Percentiles rank a stretch among this genome's conserved stretches.
Conservation (phyloP, 1,140 invertebrate genomes). For the Tenebrio molitor region DNA sequence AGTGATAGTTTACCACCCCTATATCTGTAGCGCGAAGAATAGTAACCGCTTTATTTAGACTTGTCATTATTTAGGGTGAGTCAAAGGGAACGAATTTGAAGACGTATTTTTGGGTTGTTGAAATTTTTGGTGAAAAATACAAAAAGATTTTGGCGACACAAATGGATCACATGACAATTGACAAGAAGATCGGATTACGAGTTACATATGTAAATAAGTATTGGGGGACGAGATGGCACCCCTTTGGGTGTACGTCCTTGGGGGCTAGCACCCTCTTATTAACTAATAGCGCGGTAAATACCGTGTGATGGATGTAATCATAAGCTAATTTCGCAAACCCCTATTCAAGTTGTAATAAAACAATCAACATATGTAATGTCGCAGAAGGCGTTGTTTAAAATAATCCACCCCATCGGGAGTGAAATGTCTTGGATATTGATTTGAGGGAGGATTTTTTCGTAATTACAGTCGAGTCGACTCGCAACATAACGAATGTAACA, state of each 20-base stretch:
- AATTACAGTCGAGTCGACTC: slow-evolving; percentile 21
- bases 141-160: slow-evolving; percentile 5
- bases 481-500: slow-evolving; percentile 52
- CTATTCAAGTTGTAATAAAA: slow-evolving; percentile 63
- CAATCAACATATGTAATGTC: slow-evolving; percentile 64
- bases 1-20: slow-evolving; percentile 36
- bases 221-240: slow-evolving; percentile 49
- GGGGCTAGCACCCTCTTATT: slow-evolving; percentile 62
- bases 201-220: slow-evolving; percentile 65
- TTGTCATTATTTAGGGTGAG: slow-evolving; percentile 19
- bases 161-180: slow-evolving; percentile 35
- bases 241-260: slow-evolving; percentile 52
- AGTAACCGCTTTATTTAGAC: slow-evolving; percentile 7
- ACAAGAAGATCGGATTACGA: slow-evolving; percentile 62
- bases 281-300: slow-evolving; percentile 66
- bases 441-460: slow-evolving; percentile 30
- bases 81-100: background rate
- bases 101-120: background rate
- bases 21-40: background rate
- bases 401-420: slow-evolving; percentile 50
- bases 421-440: slow-evolving; percentile 19
- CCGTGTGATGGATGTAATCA: slow-evolving; percentile 65
- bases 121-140: background rate
- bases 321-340: slow-evolving; percentile 64
- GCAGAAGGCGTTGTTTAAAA: slow-evolving; percentile 58